A percentile compares a stretch with the other conserved stretches of the same genome.
Evolutionary conservation across 2,888 invertebrate genomes (phyloP).

Genomic region (Thereva nobilitata): DNA sequence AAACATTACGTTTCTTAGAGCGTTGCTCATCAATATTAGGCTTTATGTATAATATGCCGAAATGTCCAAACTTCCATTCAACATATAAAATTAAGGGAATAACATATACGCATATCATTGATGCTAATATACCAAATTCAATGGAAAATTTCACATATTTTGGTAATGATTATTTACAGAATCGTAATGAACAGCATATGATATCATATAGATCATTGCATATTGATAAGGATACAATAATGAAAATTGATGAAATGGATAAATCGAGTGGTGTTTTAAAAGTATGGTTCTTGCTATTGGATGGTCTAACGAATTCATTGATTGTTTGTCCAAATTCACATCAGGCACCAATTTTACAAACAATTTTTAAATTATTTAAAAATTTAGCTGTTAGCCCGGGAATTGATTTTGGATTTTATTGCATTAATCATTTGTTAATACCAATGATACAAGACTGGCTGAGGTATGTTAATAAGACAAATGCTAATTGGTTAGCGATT

Average conservation of each 20-base stretch:
- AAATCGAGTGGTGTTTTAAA: slow-evolving; percentile 82
- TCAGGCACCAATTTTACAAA: slow-evolving; percentile 84
- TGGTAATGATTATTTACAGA: slow-evolving; percentile 64
- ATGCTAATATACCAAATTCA: slow-evolving; percentile 78
- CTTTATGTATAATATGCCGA: slow-evolving; percentile 93
- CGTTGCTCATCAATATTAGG: slow-evolving; percentile 85
- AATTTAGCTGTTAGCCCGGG: slow-evolving; percentile 81
- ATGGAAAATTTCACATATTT: slow-evolving; percentile 71
- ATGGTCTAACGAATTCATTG: slow-evolving; percentile 80
- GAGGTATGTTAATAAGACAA: slow-evolving; percentile 72
- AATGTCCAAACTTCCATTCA: slow-evolving; percentile 89
- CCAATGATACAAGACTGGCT: slow-evolving; percentile 95
- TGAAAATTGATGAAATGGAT: slow-evolving; percentile 65
- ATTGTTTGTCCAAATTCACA: slow-evolving; percentile 87
- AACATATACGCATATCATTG: slow-evolving; percentile 77
- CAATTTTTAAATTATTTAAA: slow-evolving; percentile 80
- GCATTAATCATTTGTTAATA: slow-evolving; percentile 86
- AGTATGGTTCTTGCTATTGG: slow-evolving; percentile 87
- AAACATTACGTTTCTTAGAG: slow-evolving; percentile 82
- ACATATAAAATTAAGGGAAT: slow-evolving; percentile 82
- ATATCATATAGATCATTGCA: slow-evolving; percentile 59
- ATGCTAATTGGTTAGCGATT: slow-evolving; percentile 73
- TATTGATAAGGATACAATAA: slow-evolving; percentile 59
- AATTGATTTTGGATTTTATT: slow-evolving; percentile 85
- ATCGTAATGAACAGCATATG: slow-evolving; percentile 68